Conservation (phyloP, 2,888 invertebrate species). For the Andrena minutula region DNA sequence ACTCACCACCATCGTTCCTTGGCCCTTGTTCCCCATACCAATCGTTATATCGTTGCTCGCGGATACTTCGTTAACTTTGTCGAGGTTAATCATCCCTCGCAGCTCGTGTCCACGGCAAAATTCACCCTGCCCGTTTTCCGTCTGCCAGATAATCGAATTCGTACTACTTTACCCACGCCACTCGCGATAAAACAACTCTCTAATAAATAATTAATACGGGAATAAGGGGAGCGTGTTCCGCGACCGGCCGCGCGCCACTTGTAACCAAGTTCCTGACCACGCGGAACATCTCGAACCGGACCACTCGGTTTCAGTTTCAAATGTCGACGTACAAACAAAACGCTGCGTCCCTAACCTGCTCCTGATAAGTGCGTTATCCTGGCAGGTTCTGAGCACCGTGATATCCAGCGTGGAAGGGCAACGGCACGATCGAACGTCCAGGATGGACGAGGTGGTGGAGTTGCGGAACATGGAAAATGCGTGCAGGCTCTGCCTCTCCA, state of each 20-base stretch:
- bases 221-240: neutral
- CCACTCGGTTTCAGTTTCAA: conserved; percentile 73
- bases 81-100: no score
- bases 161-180: neutral
- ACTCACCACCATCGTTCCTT: conserved; percentile 13
- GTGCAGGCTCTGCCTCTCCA: conserved; percentile 89
- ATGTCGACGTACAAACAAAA: conserved; percentile 77
- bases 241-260: conserved; percentile 21
- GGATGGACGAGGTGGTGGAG: conserved; percentile 78
- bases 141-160: neutral
- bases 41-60: neutral
- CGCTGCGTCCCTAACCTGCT: conserved; percentile 78
- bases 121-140: neutral
- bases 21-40: neutral
- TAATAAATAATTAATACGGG: conserved; percentile 15
- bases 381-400: conserved; percentile 22
- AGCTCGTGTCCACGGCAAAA: neutral
- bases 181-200: neutral
- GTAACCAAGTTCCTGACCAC: conserved; percentile 13
- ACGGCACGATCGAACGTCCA: conserved; percentile 21
- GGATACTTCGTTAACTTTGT: neutral
- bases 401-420: conserved; percentile 12
- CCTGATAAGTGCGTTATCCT: conserved; percentile 34
- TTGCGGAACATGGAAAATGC: conserved; percentile 84
- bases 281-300: conserved; percentile 61